Base-by-base conservation (phyloP, 2,888 invertebrate species). In the Trachelus stipa region DNA sequence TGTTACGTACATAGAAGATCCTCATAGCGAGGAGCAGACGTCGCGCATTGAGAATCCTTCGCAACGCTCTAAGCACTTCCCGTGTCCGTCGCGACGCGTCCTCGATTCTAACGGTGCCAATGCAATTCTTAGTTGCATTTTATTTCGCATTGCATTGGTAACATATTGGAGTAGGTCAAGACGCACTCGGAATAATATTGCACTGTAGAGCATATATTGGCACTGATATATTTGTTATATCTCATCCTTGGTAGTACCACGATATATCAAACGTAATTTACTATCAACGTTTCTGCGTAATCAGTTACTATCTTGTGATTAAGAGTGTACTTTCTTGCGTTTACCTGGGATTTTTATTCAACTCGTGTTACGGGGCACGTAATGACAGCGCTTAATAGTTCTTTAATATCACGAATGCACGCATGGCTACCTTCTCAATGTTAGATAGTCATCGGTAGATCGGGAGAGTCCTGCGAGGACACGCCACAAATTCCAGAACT, bases 351-450 rank as follows among this genome's bases (percentile, higher is more conserved):
- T 56, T 56, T 56, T 56, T 23, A 37, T 81, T 76, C 79, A 78
- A 68, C 83, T 78, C 79, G 40, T 77, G 69, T 77, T 78, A 75
- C 73, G 56, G 77, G 69, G 40, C 76, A 75, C 77, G 79, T 79
- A 78, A 78, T 76, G 78, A 76, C 78, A 75, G 73, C 68, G 76
- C 78, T 78, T 78, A 76, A 78, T 78, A 78, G 78, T 78, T 76
- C 68, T 76, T 78, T 78, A 76, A 78, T 78, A 75, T 69, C 78
- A 75, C 75, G 76, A 76, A 75, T 73, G 56, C 56, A 56, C 56
- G 56, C 77, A 77, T 76, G 78, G 78, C 78, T 75, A 73, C 75
- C 73, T 75, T 56, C 56, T 71, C 71, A 34, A 71, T 71, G 71
- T 71, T 77, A 78, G 78, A 78, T 78, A 76, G 78, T 76, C 75